Conservation (phyloP, 2,888 invertebrate genomes). For the Lasioglossum oenotherae region DNA sequence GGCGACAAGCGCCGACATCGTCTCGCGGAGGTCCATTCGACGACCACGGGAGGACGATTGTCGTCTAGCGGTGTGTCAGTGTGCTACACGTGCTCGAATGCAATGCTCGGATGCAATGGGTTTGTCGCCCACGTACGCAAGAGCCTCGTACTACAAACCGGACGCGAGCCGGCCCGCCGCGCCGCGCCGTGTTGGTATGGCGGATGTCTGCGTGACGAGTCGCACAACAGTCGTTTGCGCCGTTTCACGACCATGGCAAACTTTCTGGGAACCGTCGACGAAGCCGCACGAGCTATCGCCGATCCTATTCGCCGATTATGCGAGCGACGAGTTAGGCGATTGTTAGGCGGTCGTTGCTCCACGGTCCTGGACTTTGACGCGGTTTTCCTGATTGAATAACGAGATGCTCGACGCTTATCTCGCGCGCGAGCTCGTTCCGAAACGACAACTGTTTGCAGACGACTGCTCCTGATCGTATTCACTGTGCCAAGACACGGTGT, state of each 20-base stretch:
- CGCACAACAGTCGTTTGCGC: slow-evolving; percentile 33
- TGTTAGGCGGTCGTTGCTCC: slow-evolving; percentile 67
- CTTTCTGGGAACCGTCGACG: slow-evolving; percentile 54
- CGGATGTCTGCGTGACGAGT: slow-evolving; percentile 29
- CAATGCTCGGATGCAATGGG: slow-evolving; percentile 52
- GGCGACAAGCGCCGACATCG: neutral
- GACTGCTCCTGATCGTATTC: neutral
- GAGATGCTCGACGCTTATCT: slow-evolving; percentile 23
- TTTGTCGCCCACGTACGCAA: slow-evolving; percentile 52
- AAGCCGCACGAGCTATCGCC: slow-evolving; percentile 55
- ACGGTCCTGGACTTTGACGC: slow-evolving; percentile 44
- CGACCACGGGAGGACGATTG: neutral
- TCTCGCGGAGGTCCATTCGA: neutral
- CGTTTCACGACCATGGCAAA: neutral
- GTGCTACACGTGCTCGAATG: slow-evolving; percentile 56
- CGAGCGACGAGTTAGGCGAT: slow-evolving; percentile 52
- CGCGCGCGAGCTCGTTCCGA: slow-evolving; percentile 25
- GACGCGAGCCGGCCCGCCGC: slow-evolving; percentile 29
- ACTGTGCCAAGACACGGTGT: neutral
- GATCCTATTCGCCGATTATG: slow-evolving; percentile 70
- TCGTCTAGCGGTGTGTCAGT: slow-evolving; percentile 38
- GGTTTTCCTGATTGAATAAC: slow-evolving; percentile 60
- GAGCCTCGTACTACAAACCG: slow-evolving; percentile 48
- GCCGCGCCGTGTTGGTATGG: neutral
- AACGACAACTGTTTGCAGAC: neutral